A percentile compares a stretch with the other conserved stretches of the same genome.
These are phyloP conservation scores for Ostrea denselamellosa DNA, from an alignment of 1,140 invertebrate species.

Conservation along the genomic window DNA sequence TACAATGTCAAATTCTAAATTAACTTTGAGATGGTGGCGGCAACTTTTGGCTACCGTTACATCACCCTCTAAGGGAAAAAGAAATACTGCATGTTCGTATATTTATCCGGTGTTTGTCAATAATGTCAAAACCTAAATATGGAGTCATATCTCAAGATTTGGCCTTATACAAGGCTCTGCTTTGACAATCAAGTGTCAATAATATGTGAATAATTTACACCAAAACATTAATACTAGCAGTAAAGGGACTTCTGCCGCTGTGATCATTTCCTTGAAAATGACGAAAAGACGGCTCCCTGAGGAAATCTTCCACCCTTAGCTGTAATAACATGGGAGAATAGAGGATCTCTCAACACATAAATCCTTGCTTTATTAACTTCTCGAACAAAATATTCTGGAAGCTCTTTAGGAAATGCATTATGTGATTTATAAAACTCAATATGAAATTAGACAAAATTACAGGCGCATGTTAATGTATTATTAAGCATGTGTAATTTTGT, in stretches of 20 bases:
- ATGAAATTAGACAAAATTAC: conserved; percentile 17
- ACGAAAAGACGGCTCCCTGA: conserved; percentile 29
- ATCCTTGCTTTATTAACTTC: conserved; percentile 38
- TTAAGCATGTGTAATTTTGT: conserved; percentile 5
- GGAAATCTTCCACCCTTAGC: conserved; percentile 39
- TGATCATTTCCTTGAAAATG: conserved; percentile 46
- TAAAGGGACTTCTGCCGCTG: conserved; percentile 28
- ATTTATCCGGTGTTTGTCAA: conserved; percentile 13
- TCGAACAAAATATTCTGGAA: conserved; percentile 27
- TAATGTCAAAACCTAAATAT: not conserved
- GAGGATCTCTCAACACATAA: not conserved
- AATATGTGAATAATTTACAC: conserved; percentile 48
- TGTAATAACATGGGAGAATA: conserved; percentile 20
- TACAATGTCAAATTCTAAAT: conserved; percentile 34
- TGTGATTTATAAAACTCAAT: conserved; percentile 20
- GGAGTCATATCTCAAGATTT: conserved; percentile 5
- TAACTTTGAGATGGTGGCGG: conserved; percentile 34
- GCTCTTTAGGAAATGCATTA: conserved; percentile 36
- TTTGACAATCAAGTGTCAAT: conserved; percentile 46
- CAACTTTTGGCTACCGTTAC: conserved; percentile 17
- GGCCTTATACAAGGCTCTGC: conserved; percentile 3
- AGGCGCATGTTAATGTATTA: not conserved
- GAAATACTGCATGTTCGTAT: conserved; percentile 11
- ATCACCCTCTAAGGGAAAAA: not conserved
- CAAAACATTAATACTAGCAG: conserved; percentile 48